Conservation (phyloP, 2,113 vertebrate genomes). For the Paracanthobrama guichenoti region DNA sequence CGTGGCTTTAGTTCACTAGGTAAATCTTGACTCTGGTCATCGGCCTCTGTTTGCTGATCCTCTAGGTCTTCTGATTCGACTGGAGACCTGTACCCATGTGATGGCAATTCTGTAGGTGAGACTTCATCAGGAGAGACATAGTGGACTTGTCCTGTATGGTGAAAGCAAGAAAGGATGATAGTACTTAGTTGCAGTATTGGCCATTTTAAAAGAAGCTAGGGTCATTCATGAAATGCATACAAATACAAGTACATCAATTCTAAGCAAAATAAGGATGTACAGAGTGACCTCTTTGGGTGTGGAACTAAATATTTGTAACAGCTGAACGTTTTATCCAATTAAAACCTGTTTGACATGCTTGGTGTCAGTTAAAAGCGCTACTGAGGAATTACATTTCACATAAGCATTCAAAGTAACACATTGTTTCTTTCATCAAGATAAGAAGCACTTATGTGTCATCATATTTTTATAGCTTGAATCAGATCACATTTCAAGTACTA, state of each 20-base stretch:
- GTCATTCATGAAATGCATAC: neutral
- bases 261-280: neutral
- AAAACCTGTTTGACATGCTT: constrained; percentile 1
- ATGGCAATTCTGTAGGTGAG: constrained; percentile 36
- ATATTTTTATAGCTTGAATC: neutral
- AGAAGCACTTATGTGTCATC: neutral
- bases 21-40: neutral
- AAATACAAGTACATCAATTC: neutral
- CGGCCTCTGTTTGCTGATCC: neutral
- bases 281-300: neutral
- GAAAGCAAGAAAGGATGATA: neutral
- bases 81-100: constrained; percentile 29
- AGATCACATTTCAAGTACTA: no score
- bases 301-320: neutral
- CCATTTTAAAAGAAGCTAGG: neutral
- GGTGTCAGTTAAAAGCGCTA: neutral
- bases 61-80: constrained; percentile 48
- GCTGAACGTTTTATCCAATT: neutral
- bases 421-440: neutral
- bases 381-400: neutral
- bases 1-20: neutral
- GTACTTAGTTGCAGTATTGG: neutral
- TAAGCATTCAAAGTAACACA: neutral
- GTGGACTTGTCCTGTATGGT: constrained; percentile 19
- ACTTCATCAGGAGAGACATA: constrained; percentile 33